Evolutionary conservation across 2,113 vertebrate genomes (phyloP), one percentile per base, ranked within the genome.

Genomic region (Mungos mungo): DNA sequence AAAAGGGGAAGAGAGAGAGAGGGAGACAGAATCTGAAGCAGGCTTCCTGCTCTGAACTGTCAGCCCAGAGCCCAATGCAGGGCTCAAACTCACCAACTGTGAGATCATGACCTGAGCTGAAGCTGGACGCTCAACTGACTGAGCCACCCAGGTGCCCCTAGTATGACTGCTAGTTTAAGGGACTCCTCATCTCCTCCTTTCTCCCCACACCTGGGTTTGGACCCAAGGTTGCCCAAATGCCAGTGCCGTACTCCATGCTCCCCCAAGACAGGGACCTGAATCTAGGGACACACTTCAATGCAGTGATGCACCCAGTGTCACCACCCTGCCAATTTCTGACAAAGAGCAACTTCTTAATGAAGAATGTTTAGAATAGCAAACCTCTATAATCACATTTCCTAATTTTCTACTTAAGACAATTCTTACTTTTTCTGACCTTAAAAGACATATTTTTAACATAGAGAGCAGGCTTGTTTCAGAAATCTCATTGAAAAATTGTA

Each of bases 351-450:
- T 84, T 84, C 90, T 88, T 60, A 52, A 18, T 15, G 35, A 29
- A 33, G 19, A 47, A 92, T 82, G 27, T 41, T 83, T 54, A 72
- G 76, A 60, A 63, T 14, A 65, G 79, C 38, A 65, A 81, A 52
- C 18, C 18, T 63, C 57, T 84, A 11, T 1, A 2, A 52, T 33
- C 4, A 21, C 31, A 35, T 21, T 77, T 92, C 54, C 35, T 72
- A 60, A 68, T 68, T 74, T 80, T 68, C 45, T 94, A 11, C 2
- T 69, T 63, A 25, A 66, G 25, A 77, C 52, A 7, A 23, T 45
- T 89, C 94, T 92, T 90, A 88, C 19, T 68, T 72, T 95, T 96
- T 80, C 38, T 88, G 86, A 71, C 41, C 15, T 41, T 35, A 35
- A 25, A 19, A 95, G 68, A 11, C 25, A 74, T 72, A 69, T 3